Conservation (phyloP, 2,888 invertebrate genomes). For the Eilema griseolum region DNA sequence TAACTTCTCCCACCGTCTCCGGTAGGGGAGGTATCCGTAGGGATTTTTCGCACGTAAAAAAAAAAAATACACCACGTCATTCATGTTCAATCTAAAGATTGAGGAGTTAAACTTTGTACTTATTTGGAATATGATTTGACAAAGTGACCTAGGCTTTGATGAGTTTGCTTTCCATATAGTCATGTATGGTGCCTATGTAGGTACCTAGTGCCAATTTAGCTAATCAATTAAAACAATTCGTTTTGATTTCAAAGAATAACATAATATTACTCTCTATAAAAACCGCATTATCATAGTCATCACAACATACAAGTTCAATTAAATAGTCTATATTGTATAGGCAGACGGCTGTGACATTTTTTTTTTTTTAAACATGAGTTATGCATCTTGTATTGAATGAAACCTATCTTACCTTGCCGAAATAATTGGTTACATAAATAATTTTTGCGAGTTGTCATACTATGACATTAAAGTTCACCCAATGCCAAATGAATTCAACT, state of each 20-base stretch:
- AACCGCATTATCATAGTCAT: no score
- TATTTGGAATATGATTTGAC: no score
- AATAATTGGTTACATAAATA: background rate
- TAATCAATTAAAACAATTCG: background rate
- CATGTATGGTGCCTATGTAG: no score
- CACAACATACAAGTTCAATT: background rate
- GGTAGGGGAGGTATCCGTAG: no score
- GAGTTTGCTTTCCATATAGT: no score
- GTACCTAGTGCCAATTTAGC: background rate
- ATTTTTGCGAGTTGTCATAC: background rate
- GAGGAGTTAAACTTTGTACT: no score
- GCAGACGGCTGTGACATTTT: background rate
- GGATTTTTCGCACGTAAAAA: no score
- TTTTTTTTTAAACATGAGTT: constrained; percentile 1
- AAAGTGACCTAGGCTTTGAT: no score
- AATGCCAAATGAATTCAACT: background rate
- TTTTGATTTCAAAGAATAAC: background rate
- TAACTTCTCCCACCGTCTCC: no score
- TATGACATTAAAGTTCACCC: background rate
- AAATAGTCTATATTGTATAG: background rate
- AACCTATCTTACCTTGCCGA: background rate
- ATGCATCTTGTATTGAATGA: background rate
- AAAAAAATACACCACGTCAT: no score
- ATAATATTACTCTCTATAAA: background rate
- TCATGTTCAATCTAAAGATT: no score